Conservation (phyloP, 2,888 invertebrate genomes). For the Himalopsyche japonica region DNA sequence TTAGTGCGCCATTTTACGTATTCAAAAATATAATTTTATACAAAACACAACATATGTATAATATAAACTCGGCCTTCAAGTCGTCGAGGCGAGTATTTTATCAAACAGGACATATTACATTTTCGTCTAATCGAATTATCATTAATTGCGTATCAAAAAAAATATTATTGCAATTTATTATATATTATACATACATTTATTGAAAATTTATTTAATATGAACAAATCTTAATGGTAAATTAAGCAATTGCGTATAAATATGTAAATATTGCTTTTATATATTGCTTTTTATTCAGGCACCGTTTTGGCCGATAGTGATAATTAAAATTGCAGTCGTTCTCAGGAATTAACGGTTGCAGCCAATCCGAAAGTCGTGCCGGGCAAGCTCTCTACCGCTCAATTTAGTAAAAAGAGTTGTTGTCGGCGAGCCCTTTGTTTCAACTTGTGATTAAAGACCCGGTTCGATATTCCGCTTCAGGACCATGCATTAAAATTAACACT, state of each 20-base stretch:
- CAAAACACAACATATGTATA: too few species aligned
- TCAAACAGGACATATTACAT: too few species aligned
- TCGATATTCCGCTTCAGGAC: not conserved
- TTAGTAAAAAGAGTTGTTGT: slow-evolving; percentile 15
- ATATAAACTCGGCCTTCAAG: too few species aligned
- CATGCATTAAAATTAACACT: not conserved
- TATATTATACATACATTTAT: not conserved
- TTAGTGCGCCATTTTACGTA: too few species aligned
- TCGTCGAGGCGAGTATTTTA: too few species aligned
- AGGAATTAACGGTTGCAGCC: not conserved
- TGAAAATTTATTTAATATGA: not conserved
- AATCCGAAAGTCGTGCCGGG: not conserved
- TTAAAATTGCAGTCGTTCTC: not conserved
- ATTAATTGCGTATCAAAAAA: not conserved
- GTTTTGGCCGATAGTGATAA: not conserved
- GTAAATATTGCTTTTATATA: not conserved
- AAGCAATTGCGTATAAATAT: not conserved
- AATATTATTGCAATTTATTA: not conserved
- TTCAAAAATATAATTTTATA: too few species aligned
- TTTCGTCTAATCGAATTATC: not conserved
- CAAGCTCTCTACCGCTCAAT: slow-evolving; percentile 17
- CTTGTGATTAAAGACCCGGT: not conserved
- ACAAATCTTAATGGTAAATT: not conserved
- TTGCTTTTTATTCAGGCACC: not conserved
- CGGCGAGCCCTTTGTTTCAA: slow-evolving; percentile 18